Percentiles rank a stretch among this genome's conserved stretches.
phyloP scores from a whole-genome alignment of 37 sponge, comb jelly and placozoan genomes.

The Ephydatia muelleri region DNA sequence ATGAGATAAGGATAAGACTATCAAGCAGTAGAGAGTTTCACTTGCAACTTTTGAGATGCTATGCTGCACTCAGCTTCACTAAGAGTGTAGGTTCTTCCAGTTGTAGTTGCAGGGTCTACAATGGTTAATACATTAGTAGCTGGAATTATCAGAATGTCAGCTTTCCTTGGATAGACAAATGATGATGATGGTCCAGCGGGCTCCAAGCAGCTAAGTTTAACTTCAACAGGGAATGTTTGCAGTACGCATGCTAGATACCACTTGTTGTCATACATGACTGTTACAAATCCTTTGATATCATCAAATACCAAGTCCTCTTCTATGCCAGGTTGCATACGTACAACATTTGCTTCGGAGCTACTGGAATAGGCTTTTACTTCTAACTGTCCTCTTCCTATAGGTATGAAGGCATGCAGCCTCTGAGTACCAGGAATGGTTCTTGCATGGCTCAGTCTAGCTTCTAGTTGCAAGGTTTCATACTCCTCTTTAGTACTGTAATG shows the following conservation, averaged over 20 bases:
- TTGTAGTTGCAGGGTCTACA: constrained; percentile 31
- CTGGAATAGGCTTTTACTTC: constrained; percentile 16
- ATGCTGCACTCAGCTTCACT: neutral
- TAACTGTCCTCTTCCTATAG: constrained; percentile 13
- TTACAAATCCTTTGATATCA: constrained; percentile 39
- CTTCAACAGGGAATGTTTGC: neutral
- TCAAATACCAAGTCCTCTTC: constrained; percentile 27
- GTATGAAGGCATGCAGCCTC: constrained; percentile 36
- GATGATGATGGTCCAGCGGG: constrained; percentile 42
- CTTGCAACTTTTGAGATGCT: neutral
- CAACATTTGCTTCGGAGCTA: constrained; percentile 8
- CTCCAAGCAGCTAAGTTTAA: constrained; percentile 24
- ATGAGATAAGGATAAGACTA: neutral
- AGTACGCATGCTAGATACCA: constrained; percentile 58
- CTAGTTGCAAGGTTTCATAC: constrained; percentile 19
- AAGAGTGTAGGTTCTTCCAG: constrained; percentile 19
- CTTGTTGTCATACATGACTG: constrained; percentile 19
- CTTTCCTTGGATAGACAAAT: constrained; percentile 14
- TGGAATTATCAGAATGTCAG: constrained; percentile 22
- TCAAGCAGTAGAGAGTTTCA: constrained; percentile 1
- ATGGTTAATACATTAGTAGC: neutral
- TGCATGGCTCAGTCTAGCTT: constrained; percentile 24
- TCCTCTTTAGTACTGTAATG: constrained; percentile 31
- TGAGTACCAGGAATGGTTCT: constrained; percentile 47
- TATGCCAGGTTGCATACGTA: neutral